Percentiles rank a stretch among this genome's conserved stretches.
These are phyloP conservation scores for Luidia sarsii DNA, from an alignment of 53 echinoderm and acorn worm genomes.

Conservation along the genomic window DNA sequence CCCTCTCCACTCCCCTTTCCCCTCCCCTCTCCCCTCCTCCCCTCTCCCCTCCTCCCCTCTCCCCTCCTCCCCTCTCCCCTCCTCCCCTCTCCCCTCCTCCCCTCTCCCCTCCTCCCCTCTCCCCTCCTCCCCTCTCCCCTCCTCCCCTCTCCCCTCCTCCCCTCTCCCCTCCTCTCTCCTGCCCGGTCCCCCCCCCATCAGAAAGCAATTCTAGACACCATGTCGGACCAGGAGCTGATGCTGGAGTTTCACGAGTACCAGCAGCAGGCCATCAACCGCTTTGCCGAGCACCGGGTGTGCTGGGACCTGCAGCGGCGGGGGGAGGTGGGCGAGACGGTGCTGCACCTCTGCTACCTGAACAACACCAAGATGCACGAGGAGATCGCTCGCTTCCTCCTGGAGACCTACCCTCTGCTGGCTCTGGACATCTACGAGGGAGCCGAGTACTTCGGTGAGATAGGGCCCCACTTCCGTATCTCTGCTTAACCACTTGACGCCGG, in stretches of 20 bases:
- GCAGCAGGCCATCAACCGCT: slow-evolving; percentile 69
- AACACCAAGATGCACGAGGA: slow-evolving; percentile 76
- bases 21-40: too few relatives aligned
- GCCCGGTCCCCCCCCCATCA: too few relatives aligned
- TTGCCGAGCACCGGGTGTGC: slow-evolving; percentile 78
- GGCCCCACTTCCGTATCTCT: too few relatives aligned
- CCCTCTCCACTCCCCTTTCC: too few relatives aligned
- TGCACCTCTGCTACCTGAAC: slow-evolving; percentile 91
- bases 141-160: too few relatives aligned
- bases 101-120: too few relatives aligned
- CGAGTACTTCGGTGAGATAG: slow-evolving; percentile 67
- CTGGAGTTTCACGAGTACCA: slow-evolving; percentile 67
- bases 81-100: too few relatives aligned
- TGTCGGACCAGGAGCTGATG: slow-evolving; percentile 69
- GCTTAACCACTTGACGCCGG: too few relatives aligned
- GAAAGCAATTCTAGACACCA: slow-evolving; percentile 31
- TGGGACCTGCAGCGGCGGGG: slow-evolving; percentile 87
- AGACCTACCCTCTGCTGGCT: slow-evolving; percentile 71
- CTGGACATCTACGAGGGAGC: slow-evolving; percentile 86
- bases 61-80: too few relatives aligned
- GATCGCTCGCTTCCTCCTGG: slow-evolving; percentile 69
- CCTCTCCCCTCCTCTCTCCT: too few relatives aligned
- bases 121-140: too few relatives aligned
- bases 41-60: too few relatives aligned
- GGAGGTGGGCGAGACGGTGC: slow-evolving; percentile 88